These are phyloP conservation scores for Leptopterna dolabrata DNA, from an alignment of 2,888 invertebrate species.

Conservation along the genomic window DNA sequence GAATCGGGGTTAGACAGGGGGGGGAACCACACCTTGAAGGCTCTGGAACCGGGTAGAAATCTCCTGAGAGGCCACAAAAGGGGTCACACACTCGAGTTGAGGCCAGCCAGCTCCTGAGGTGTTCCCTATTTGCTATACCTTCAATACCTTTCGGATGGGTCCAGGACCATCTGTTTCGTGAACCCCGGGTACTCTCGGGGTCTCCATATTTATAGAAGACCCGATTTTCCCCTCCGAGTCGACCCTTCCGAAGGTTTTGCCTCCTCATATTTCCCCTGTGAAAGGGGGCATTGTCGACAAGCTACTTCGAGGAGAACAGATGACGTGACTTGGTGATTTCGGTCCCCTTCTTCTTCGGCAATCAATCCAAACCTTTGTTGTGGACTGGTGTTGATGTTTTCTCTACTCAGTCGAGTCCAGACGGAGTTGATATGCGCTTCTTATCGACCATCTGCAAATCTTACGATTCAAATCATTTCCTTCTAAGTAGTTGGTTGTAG, in stretches of 20 bases:
- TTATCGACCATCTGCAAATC: too few relatives aligned
- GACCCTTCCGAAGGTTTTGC: background rate
- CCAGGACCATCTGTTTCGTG: background rate
- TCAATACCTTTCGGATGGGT: background rate
- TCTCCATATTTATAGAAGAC: constrained; percentile 2
- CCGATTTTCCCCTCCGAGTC: background rate
- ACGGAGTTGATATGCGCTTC: too few relatives aligned
- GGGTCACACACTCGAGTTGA: constrained; percentile 25
- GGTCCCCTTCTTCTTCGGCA: background rate
- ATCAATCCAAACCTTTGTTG: background rate
- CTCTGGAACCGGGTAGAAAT: constrained; percentile 6
- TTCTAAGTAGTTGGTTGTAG: too few relatives aligned
- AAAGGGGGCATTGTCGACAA: background rate
- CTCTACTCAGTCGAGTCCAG: too few relatives aligned
- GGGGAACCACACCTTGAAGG: constrained; percentile 34
- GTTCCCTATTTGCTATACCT: background rate
- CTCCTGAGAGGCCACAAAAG: background rate
- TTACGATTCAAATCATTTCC: too few relatives aligned
- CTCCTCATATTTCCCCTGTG: background rate
- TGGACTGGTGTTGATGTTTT: too few relatives aligned
- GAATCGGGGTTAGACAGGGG: constrained; percentile 25
- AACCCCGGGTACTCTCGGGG: background rate
- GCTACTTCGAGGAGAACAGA: background rate
- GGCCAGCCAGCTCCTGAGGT: background rate
- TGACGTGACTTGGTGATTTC: background rate